Percentiles rank a stretch among this genome's conserved stretches.
These are phyloP conservation scores for Engystomops pustulosus DNA, from an alignment of 2,113 vertebrate species.

Conservation along the genomic window DNA sequence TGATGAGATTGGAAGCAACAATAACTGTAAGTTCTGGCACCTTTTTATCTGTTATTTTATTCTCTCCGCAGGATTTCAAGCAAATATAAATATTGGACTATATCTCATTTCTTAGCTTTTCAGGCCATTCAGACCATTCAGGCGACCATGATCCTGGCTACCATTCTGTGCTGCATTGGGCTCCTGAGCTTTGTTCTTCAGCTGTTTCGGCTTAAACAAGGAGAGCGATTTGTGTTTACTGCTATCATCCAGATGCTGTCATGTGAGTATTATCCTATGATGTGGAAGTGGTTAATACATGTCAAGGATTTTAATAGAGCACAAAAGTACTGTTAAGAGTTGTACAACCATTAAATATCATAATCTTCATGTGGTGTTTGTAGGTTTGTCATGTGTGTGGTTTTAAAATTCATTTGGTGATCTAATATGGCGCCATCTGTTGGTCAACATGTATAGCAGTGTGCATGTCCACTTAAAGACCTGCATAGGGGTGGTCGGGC, in stretches of 20 bases:
- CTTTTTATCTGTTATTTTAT: too few relatives aligned
- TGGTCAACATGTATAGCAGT: too few relatives aligned
- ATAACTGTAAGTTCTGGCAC: slow-evolving; percentile 65
- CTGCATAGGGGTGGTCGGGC: too few relatives aligned
- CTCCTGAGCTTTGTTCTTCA: slow-evolving; percentile 94
- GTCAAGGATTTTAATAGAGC: too few relatives aligned
- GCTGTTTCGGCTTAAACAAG: slow-evolving; percentile 94
- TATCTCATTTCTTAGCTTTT: slow-evolving; percentile 75
- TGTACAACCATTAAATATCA: too few relatives aligned
- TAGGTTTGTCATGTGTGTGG: too few relatives aligned
- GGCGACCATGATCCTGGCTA: slow-evolving; percentile 89
- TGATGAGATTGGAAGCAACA: slow-evolving; percentile 57
- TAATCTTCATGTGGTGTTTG: too few relatives aligned
- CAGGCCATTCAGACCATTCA: slow-evolving; percentile 84
- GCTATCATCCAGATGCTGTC: slow-evolving; percentile 90
- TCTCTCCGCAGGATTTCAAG: not conserved
- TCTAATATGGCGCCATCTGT: too few relatives aligned
- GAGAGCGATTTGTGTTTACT: slow-evolving; percentile 90
- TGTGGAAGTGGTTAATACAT: not conserved
- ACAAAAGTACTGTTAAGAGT: too few relatives aligned
- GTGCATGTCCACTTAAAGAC: too few relatives aligned
- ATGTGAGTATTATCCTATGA: slow-evolving; percentile 87
- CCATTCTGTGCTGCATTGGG: slow-evolving; percentile 87
- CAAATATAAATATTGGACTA: not conserved
- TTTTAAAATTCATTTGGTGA: too few relatives aligned